Percentiles rank a stretch among this genome's conserved stretches.
phyloP scores from a whole-genome alignment of 2,113 vertebrate genomes.

The Cryptotis parvus region DNA sequence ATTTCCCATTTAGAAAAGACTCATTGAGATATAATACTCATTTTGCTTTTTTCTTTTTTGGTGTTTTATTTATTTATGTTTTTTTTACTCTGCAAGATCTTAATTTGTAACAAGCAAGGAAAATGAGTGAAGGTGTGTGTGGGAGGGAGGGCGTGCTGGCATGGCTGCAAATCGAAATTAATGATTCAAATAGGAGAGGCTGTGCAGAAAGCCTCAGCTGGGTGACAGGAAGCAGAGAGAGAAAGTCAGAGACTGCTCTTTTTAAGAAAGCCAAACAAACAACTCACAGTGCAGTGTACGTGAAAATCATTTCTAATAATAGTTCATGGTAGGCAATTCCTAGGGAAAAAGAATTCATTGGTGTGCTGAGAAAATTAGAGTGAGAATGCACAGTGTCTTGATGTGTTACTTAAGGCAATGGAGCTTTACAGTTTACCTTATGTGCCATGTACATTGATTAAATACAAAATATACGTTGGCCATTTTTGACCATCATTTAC shows the following conservation, averaged over 20 bases:
- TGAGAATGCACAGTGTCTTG: conserved; percentile 59
- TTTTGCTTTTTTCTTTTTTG: neutral
- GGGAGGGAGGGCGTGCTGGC: neutral
- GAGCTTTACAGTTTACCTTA: conserved; percentile 85
- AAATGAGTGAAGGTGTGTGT: neutral
- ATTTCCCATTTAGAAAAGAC: conserved; percentile 37
- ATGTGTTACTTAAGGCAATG: conserved; percentile 85
- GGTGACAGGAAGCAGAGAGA: conserved; percentile 41
- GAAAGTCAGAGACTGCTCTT: conserved; percentile 37
- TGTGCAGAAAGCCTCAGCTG: conserved; percentile 27
- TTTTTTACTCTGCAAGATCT: conserved; percentile 51
- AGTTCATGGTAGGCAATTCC: conserved; percentile 74
- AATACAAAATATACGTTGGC: conserved; percentile 87
- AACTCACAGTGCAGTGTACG: conserved; percentile 14
- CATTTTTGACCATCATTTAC: conserved; percentile 90
- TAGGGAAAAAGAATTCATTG: conserved; percentile 58
- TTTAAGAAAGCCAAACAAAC: conserved; percentile 70
- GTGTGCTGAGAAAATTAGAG: conserved; percentile 74
- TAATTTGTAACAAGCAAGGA: conserved; percentile 45
- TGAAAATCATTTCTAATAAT: conserved; percentile 76
- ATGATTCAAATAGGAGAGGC: conserved; percentile 52
- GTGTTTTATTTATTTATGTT: neutral
- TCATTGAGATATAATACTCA: neutral
- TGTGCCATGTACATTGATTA: conserved; percentile 89
- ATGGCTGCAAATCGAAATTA: conserved; percentile 59